phyloP scores from a whole-genome alignment of 2,888 invertebrate species.

The Pelosia muscerda region DNA sequence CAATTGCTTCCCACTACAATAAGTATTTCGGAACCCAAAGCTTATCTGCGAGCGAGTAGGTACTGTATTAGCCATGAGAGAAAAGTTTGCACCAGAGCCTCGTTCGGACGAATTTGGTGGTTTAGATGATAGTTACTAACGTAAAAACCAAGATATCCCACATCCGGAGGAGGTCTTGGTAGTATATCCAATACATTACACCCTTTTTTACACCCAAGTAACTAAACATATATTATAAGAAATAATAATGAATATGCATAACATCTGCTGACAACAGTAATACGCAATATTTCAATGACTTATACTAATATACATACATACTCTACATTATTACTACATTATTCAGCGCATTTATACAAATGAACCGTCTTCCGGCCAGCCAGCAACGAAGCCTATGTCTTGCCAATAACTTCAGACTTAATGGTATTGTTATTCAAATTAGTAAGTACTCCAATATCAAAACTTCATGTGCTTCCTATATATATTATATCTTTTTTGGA shows the following conservation, averaged over 20 bases:
- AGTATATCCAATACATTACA: neutral
- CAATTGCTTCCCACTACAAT: too few species aligned
- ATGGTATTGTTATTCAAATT: slow-evolving; percentile 24
- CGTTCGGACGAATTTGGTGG: too few species aligned
- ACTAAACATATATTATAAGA: neutral
- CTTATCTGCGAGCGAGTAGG: too few species aligned
- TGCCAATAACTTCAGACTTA: slow-evolving; percentile 31
- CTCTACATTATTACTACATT: neutral
- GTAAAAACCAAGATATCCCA: too few species aligned
- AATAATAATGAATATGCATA: neutral
- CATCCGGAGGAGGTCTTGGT: too few species aligned
- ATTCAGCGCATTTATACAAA: slow-evolving; percentile 4
- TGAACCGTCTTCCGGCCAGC: neutral
- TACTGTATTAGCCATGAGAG: too few species aligned
- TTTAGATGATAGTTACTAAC: too few species aligned
- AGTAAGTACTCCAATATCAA: slow-evolving; percentile 15
- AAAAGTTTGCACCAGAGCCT: too few species aligned
- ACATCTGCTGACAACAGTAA: neutral
- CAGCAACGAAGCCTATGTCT: slow-evolving; percentile 14
- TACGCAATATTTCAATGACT: neutral
- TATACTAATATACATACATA: neutral
- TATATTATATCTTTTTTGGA: neutral
- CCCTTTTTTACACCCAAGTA: neutral
- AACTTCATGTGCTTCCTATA: slow-evolving; percentile 16
- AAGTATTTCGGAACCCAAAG: too few species aligned